Evolutionary conservation across 2,797 vertebrate species (phyloP).

Genomic region (Coendou prehensilis): DNA sequence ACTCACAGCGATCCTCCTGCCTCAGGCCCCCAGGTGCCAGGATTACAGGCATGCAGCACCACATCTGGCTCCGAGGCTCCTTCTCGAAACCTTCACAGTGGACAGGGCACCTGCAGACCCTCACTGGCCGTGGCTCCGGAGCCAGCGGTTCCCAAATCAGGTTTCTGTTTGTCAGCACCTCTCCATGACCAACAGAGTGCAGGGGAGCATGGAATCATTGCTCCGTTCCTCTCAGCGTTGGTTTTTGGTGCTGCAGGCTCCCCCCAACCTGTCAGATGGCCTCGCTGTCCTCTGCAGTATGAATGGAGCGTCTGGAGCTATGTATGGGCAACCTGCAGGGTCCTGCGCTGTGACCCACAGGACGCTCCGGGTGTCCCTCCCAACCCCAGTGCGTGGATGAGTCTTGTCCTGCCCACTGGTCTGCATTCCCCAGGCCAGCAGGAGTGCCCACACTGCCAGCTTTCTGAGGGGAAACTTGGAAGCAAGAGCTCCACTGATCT

Average conservation of each 20-base stretch:
- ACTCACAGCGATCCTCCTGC: neutral
- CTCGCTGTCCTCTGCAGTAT: no score
- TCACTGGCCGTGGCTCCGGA: fast-evolving
- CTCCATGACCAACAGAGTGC: neutral
- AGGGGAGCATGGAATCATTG: neutral
- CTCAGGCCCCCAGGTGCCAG: neutral
- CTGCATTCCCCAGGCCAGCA: neutral
- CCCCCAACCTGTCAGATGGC: neutral
- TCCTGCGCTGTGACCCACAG: neutral
- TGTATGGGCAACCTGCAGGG: neutral
- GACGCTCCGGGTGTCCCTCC: neutral
- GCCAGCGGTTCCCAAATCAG: neutral
- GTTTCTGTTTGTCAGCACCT: neutral
- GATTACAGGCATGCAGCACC: neutral
- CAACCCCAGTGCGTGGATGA: neutral
- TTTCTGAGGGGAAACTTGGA: neutral
- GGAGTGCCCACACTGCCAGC: no score
- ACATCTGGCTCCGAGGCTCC: neutral
- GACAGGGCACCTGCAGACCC: neutral
- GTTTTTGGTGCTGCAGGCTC: neutral
- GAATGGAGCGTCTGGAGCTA: neutral
- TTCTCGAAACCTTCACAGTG: neutral
- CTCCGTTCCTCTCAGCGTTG: neutral
- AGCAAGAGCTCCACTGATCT: neutral
- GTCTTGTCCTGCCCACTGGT: fast-evolving